phyloP scores from a whole-genome alignment of 2,888 invertebrate genomes.

The Leptinotarsa juncta region DNA sequence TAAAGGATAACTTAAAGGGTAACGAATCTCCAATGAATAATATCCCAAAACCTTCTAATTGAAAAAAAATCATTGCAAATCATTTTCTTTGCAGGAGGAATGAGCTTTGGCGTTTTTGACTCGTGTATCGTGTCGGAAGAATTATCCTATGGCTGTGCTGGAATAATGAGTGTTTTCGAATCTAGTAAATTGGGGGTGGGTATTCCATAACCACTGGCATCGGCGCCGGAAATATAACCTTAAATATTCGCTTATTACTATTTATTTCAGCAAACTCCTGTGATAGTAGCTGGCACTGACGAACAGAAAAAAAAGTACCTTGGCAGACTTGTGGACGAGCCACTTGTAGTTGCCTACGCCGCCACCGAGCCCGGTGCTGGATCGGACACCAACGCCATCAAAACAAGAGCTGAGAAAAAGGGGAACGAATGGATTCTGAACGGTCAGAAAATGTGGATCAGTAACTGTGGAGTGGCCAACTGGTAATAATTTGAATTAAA shows the following conservation, averaged over 20 bases:
- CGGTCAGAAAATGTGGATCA: conserved; percentile 99
- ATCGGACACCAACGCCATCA: conserved; percentile 93
- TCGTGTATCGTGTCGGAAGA: conserved; percentile 89
- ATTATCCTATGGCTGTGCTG: conserved; percentile 92
- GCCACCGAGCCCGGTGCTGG: conserved; percentile 98
- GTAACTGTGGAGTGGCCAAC: conserved; percentile 96
- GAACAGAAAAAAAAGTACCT: conserved; percentile 96
- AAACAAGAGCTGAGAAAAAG: conserved; percentile 92
- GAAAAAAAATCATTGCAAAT: too few relatives aligned
- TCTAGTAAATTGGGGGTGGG: conserved; percentile 85
- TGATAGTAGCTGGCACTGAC: conserved; percentile 84
- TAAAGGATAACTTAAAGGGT: too few relatives aligned
- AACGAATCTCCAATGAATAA: too few relatives aligned
- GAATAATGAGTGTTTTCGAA: conserved; percentile 90
- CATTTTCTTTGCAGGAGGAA: conserved; percentile 73
- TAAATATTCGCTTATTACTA: background rate
- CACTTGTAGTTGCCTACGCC: conserved; percentile 91
- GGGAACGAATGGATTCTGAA: conserved; percentile 92
- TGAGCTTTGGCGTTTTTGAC: conserved; percentile 80
- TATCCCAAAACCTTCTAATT: background rate
- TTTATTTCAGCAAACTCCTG: conserved; percentile 84
- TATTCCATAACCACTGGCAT: conserved; percentile 21
- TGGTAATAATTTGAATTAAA: conserved; percentile 70
- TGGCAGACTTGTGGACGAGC: conserved; percentile 89
- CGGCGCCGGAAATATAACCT: background rate